A percentile compares a stretch with the other conserved stretches of the same genome.
Evolutionary conservation across 2,113 vertebrate species (phyloP).

Genomic region (Porphyrio hochstetteri): DNA sequence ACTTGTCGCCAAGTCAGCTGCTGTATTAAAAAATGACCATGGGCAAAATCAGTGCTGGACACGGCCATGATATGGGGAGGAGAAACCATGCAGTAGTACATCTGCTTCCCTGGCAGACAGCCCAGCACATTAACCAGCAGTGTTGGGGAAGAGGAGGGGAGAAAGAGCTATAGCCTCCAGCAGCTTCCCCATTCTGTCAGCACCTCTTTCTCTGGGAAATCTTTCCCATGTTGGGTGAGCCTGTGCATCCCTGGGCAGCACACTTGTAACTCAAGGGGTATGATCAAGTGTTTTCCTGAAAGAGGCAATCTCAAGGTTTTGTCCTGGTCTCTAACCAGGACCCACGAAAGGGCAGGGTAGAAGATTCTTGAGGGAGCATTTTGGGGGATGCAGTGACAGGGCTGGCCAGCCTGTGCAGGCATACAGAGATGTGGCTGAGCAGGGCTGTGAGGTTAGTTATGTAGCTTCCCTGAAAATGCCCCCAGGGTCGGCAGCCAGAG

Average conservation of each 20-base stretch:
- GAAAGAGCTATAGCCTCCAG: neutral
- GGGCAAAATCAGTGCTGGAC: neutral
- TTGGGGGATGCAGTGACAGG: rapidly evolving
- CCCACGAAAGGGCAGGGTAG: neutral
- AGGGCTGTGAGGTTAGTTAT: neutral
- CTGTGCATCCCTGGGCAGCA: neutral
- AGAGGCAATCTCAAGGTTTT: neutral
- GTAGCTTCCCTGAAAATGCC: neutral
- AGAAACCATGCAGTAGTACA: neutral
- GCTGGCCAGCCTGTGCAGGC: neutral
- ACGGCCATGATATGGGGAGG: neutral
- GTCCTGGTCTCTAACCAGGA: neutral
- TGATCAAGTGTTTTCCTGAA: neutral
- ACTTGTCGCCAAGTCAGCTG: neutral
- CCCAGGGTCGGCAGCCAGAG: neutral
- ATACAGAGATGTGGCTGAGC: rapidly evolving
- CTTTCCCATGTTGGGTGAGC: rapidly evolving
- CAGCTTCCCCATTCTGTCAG: neutral
- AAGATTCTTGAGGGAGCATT: rapidly evolving
- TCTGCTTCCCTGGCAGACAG: slow-evolving; percentile 27
- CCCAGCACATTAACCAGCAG: neutral
- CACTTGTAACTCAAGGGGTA: neutral
- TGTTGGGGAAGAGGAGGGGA: neutral
- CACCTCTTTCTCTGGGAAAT: neutral
- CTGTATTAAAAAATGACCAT: neutral